Percentiles rank a stretch among this genome's conserved stretches.
Conservation (phyloP, 2,888 invertebrate genomes). For the Pristionchus maxplancki region DNA sequence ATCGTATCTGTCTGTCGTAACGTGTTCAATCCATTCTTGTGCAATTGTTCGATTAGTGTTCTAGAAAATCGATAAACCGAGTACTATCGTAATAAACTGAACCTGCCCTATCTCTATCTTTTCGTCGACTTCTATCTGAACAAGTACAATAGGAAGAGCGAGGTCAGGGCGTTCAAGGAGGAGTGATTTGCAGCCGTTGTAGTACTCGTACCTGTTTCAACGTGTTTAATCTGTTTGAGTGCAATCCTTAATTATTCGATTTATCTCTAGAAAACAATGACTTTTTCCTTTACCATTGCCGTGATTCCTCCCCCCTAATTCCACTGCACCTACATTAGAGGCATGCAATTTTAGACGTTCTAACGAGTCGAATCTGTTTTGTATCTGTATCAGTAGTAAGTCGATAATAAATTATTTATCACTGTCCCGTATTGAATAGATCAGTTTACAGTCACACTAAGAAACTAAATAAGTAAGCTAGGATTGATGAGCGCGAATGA, state of each 20-base stretch:
- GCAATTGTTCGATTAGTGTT: neutral
- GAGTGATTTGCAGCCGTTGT: neutral
- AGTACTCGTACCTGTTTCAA: no score
- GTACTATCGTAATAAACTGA: no score
- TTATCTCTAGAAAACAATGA: no score
- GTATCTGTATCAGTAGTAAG: neutral
- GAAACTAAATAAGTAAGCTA: neutral
- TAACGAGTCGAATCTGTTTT: neutral
- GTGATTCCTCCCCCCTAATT: no score
- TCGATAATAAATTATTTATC: neutral
- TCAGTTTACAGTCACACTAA: neutral
- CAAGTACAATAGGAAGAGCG: constrained; percentile 19
- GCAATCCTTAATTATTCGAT: neutral
- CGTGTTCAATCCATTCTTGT: no score
- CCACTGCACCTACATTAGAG: no score
- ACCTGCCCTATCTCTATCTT: constrained; percentile 11
- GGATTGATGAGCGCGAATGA: neutral
- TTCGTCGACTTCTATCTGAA: constrained; percentile 6
- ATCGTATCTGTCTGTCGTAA: no score
- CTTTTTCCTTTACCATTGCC: no score
- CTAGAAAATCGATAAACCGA: no score
- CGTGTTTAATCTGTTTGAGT: no score
- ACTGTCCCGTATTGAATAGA: neutral
- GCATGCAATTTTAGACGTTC: no score
- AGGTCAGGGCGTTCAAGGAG: constrained; percentile 7